Conservation (phyloP, 2,888 invertebrate genomes). For the Zaprionus bogoriensis region DNA sequence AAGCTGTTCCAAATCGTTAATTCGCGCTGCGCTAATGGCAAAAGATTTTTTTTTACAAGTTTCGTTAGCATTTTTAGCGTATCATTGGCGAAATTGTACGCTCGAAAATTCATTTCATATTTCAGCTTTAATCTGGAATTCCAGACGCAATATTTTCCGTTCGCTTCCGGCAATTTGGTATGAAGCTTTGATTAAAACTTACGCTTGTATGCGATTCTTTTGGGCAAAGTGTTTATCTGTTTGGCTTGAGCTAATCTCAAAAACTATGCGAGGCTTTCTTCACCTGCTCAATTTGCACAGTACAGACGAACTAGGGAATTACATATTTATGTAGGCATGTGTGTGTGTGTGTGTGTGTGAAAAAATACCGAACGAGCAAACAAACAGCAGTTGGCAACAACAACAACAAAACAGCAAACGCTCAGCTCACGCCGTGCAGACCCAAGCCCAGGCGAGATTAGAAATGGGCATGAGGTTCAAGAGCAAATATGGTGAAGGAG, state of each 20-base stretch:
- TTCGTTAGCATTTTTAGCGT: constrained; percentile 17
- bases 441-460: constrained; percentile 31
- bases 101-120: background rate
- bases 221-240: background rate
- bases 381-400: constrained; percentile 12
- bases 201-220: background rate
- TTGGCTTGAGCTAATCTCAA: background rate
- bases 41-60: background rate
- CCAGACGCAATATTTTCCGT: too few relatives aligned
- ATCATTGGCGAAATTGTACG: constrained; percentile 9
- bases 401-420: constrained; percentile 15
- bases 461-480: constrained; percentile 46
- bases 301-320: background rate
- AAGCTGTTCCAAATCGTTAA: constrained; percentile 31
- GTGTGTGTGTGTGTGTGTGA: too few relatives aligned
- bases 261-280: constrained; percentile 3
- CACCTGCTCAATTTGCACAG: background rate
- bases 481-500: constrained; percentile 37
- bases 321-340: background rate
- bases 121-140: background rate
- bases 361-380: background rate
- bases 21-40: constrained; percentile 22
- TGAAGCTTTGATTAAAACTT: background rate
- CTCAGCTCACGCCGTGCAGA: too few relatives aligned
- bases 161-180: background rate